Conservation (phyloP, 2,888 invertebrate genomes). For the Chrysotoxum bicinctum region DNA sequence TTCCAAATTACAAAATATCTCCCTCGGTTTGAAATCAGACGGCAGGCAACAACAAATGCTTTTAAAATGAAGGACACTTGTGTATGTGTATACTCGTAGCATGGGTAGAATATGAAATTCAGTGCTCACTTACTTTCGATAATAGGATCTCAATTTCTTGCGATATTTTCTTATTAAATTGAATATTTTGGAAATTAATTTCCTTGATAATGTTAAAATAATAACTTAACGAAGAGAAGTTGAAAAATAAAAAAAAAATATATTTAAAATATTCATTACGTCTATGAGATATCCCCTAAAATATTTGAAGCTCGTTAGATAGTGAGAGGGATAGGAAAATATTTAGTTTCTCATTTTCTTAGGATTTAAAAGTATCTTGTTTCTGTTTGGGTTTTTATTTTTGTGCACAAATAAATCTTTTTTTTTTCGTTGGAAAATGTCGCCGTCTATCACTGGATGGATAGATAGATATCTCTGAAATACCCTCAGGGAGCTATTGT, state of each 20-base stretch:
- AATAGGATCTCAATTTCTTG: constrained; percentile 3
- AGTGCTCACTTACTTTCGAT: neutral
- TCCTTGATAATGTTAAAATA: neutral
- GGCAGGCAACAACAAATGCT: neutral
- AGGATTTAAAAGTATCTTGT: constrained; percentile 24
- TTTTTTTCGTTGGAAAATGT: constrained; percentile 8
- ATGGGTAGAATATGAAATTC: neutral
- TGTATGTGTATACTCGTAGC: neutral
- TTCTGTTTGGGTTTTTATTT: neutral
- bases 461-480: constrained; percentile 14
- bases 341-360: constrained; percentile 29
- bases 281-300: constrained; percentile 4
- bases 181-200: constrained; percentile 14
- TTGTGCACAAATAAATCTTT: neutral
- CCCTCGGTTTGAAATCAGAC: neutral
- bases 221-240: neutral
- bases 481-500: constrained; percentile 3
- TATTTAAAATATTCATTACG: constrained; percentile 47
- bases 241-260: neutral
- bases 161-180: neutral
- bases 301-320: constrained; percentile 8
- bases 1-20: neutral
- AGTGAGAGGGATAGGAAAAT: neutral
- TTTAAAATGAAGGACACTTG: neutral
- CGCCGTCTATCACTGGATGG: neutral